Evolutionary conservation across 1,140 invertebrate species (phyloP).

Genomic region (Sminthurides bifidus): DNA sequence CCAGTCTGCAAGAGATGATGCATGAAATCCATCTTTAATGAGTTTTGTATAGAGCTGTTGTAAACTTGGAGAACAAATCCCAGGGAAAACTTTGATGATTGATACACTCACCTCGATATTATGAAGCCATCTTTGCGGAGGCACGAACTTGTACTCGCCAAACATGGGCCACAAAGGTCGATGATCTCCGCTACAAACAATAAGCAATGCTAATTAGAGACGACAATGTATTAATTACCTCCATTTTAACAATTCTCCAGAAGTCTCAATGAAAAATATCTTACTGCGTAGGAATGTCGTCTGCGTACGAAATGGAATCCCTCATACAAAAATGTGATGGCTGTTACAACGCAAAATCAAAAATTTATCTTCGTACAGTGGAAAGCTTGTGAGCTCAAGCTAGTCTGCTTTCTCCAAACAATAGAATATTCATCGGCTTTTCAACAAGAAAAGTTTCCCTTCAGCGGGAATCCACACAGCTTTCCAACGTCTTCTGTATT

Average conservation of each 20-base stretch:
- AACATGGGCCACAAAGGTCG: constrained; percentile 68
- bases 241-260: not conserved
- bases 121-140: constrained; percentile 70
- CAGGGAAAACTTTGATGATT: not conserved
- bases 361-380: not conserved
- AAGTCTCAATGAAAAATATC: no score
- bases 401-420: not conserved
- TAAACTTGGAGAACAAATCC: no score
- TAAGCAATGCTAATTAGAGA: not conserved
- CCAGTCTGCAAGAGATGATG: no score
- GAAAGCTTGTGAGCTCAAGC: not conserved
- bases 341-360: constrained; percentile 8
- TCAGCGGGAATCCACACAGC: no score
- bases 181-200: constrained; percentile 57
- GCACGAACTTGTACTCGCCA: constrained; percentile 70
- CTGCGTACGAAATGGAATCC: constrained; percentile 7
- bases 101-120: constrained; percentile 53
- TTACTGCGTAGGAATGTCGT: constrained; percentile 25
- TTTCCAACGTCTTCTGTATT: no score
- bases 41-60: no score
- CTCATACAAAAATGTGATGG: constrained; percentile 24
- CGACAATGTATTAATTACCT: not conserved
- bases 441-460: no score
- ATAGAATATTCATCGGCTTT: no score
- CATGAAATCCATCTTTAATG: no score